phyloP scores from a whole-genome alignment of 1,140 invertebrate genomes.

The Chrysomallon squamiferum region DNA sequence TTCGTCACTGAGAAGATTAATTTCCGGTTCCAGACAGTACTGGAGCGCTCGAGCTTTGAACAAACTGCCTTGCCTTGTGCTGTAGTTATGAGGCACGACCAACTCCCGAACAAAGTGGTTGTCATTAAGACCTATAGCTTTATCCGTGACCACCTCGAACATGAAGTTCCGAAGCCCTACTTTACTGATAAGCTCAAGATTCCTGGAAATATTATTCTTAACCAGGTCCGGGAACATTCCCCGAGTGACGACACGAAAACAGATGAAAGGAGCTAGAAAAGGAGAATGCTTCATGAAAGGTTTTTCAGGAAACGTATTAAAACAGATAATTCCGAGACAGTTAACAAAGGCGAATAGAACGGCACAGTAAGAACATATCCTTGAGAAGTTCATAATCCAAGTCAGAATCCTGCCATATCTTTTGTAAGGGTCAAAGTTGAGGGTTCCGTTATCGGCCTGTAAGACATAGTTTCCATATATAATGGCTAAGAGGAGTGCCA shows the following conservation, averaged over 20 bases:
- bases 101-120: constrained; percentile 79
- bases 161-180: constrained; percentile 95
- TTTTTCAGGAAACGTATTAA: constrained; percentile 94
- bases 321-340: constrained; percentile 72
- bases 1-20: constrained; percentile 82
- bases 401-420: constrained; percentile 31
- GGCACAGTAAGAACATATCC: constrained; percentile 20
- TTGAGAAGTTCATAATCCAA: constrained; percentile 16
- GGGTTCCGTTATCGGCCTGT: too few relatives aligned
- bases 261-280: constrained; percentile 92
- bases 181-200: constrained; percentile 87
- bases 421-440: neutral
- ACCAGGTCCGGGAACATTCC: constrained; percentile 94
- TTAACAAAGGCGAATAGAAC: constrained; percentile 41
- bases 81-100: constrained; percentile 84
- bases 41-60: constrained; percentile 96
- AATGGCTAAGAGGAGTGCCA: too few relatives aligned
- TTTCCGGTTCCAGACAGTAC: constrained; percentile 92
- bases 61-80: constrained; percentile 87
- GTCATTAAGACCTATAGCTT: constrained; percentile 76
- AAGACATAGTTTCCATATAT: too few relatives aligned
- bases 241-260: constrained; percentile 92
- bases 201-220: constrained; percentile 82
- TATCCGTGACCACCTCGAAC: constrained; percentile 96
- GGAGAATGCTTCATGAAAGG: constrained; percentile 88